phyloP scores from a whole-genome alignment of 2,113 vertebrate species.

The Notechis scutatus region DNA sequence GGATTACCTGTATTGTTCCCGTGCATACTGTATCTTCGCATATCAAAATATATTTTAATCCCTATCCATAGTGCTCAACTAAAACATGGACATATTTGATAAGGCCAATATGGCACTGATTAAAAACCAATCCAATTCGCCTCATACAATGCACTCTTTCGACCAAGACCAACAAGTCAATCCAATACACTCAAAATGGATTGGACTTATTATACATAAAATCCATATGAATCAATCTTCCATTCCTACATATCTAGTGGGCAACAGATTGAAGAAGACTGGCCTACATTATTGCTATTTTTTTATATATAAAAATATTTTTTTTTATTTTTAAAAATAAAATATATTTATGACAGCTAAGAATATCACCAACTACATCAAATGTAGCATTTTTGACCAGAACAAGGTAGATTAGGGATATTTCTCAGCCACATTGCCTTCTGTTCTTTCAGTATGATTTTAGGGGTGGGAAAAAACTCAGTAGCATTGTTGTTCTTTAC shows the following conservation, averaged over 20 bases:
- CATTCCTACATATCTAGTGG: not conserved
- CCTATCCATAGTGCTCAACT: not conserved
- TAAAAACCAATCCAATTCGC: not conserved
- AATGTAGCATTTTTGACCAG: not conserved
- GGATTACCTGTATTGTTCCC: not conserved
- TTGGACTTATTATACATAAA: not conserved
- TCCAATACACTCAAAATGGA: not conserved
- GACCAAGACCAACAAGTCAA: not conserved
- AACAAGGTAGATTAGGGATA: not conserved
- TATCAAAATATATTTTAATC: not conserved
- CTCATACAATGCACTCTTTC: not conserved
- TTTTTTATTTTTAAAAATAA: not conserved
- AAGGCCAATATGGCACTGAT: not conserved
- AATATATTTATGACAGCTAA: not conserved
- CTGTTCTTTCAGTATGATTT: not conserved
- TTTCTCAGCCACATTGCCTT: not conserved
- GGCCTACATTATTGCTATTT: not conserved
- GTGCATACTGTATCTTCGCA: not conserved
- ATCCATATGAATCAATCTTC: not conserved
- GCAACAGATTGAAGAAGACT: not conserved
- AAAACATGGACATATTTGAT: not conserved
- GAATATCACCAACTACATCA: not conserved
- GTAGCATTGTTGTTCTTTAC: constrained; percentile 15
- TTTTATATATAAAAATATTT: too few relatives aligned
- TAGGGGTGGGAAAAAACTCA: not conserved